Conservation (phyloP, 2,797 vertebrate genomes). For the Pelobates cultripes region DNA sequence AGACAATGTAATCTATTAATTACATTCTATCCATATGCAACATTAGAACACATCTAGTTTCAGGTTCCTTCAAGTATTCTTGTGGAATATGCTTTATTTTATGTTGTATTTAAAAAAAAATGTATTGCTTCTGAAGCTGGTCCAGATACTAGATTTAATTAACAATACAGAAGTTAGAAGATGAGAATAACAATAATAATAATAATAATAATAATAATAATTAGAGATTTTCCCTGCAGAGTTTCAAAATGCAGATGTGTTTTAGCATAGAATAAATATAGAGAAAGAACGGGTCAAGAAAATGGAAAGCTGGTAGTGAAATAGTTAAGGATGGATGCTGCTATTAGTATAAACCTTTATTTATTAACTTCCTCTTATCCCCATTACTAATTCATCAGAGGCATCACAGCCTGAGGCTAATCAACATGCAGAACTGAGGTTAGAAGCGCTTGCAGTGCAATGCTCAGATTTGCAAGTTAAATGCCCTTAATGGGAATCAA, state of each 20-base stretch:
- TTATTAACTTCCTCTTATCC: conserved; percentile 48
- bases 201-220: too few relatives aligned
- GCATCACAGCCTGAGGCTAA: conserved; percentile 53
- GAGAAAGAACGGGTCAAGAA: background rate
- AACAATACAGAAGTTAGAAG: background rate
- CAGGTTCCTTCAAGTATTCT: background rate
- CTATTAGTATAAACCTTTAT: conserved; percentile 49
- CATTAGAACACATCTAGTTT: background rate
- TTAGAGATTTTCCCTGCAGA: too few relatives aligned
- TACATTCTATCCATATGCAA: background rate
- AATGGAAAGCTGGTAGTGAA: background rate
- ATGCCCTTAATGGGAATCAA: conserved; percentile 53
- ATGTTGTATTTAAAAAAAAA: too few relatives aligned
- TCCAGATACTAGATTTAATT: background rate
- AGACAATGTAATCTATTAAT: background rate
- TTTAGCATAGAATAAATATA: background rate
- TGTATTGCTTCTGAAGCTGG: background rate
- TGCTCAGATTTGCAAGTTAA: conserved; percentile 54
- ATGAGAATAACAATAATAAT: too few relatives aligned
- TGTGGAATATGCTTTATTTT: background rate
- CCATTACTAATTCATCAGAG: conserved; percentile 55
- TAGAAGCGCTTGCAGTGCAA: conserved; percentile 33
- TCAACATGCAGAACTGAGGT: conserved; percentile 46
- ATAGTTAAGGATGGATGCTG: conserved; percentile 30
- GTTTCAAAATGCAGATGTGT: too few relatives aligned